Conservation (phyloP, 2,113 vertebrate genomes). For the Caretta caretta region DNA sequence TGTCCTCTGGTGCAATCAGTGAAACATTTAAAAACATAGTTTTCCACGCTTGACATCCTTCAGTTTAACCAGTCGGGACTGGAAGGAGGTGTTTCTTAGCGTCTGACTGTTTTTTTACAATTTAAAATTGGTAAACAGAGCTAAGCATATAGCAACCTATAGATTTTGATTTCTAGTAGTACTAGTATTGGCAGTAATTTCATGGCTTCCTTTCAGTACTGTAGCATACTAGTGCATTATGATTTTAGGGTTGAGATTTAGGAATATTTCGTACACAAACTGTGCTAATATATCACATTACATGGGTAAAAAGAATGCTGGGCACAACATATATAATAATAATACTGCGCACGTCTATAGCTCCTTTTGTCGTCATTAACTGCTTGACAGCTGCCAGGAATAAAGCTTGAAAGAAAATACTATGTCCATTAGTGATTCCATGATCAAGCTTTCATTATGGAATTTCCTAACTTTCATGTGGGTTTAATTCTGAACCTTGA, state of each 20-base stretch:
- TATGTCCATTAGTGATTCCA: not conserved
- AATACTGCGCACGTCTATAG: slow-evolving; percentile 44
- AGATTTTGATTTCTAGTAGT: slow-evolving; percentile 57
- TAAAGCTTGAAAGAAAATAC: not conserved
- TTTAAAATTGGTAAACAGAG: slow-evolving; percentile 3
- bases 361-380: slow-evolving; percentile 17
- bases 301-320: slow-evolving; percentile 51
- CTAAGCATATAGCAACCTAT: not conserved
- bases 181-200: slow-evolving; percentile 44
- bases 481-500: not conserved
- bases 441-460: slow-evolving; percentile 14
- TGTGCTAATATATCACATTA: slow-evolving; percentile 44
- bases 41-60: slow-evolving; percentile 23
- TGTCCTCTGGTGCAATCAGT: not conserved
- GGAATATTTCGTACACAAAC: slow-evolving; percentile 59
- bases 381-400: slow-evolving; percentile 46
- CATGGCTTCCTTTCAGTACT: slow-evolving; percentile 39
- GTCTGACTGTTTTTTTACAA: slow-evolving; percentile 8
- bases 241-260: slow-evolving; percentile 35
- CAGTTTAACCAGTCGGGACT: slow-evolving; percentile 16
- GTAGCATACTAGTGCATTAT: slow-evolving; percentile 3
- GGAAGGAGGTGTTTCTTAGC: slow-evolving; percentile 44
- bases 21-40: slow-evolving; percentile 2
- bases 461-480: slow-evolving; percentile 2
- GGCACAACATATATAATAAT: not conserved